Percentiles rank a stretch among this genome's conserved stretches.
These are phyloP conservation scores for Lucifuga dentata DNA, from an alignment of 2,113 vertebrate species.

Conservation along the genomic window DNA sequence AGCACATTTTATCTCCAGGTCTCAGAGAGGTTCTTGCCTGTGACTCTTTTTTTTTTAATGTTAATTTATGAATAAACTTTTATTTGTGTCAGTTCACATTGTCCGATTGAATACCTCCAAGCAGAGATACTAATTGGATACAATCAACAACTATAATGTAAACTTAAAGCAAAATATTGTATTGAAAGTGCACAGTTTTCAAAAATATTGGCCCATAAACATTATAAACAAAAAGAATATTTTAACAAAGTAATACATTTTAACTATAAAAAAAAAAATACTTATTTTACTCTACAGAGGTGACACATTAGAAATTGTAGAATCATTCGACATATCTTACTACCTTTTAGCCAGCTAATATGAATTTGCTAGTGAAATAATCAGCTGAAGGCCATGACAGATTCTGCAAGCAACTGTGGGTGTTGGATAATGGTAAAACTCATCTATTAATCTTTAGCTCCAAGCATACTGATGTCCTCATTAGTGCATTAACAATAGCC, in stretches of 20 bases:
- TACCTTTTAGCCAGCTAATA: too few relatives aligned
- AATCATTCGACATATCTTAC: too few relatives aligned
- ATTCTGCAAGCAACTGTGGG: too few relatives aligned
- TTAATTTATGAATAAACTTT: conserved; percentile 25
- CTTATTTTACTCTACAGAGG: too few relatives aligned
- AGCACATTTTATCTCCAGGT: conserved; percentile 42
- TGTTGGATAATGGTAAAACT: too few relatives aligned
- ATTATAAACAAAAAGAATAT: background rate
- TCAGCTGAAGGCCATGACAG: too few relatives aligned
- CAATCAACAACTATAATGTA: background rate
- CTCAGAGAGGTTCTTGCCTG: conserved; percentile 11
- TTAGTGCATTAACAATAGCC: too few relatives aligned
- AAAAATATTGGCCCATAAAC: background rate
- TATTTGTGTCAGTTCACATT: conserved; percentile 2
- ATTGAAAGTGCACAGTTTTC: conserved; percentile 1
- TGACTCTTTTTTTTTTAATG: conserved; percentile 17
- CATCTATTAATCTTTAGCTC: too few relatives aligned
- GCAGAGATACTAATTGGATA: conserved; percentile 8
- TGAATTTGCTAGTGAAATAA: too few relatives aligned
- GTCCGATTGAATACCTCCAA: background rate
- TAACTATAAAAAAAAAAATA: too few relatives aligned
- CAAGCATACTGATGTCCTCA: too few relatives aligned
- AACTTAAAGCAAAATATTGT: background rate
- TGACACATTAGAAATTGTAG: too few relatives aligned
- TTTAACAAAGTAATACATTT: background rate